A percentile compares a stretch with the other conserved stretches of the same genome.
Evolutionary conservation across 2,113 vertebrate species (phyloP).

Genomic region (Malurus elegans): DNA sequence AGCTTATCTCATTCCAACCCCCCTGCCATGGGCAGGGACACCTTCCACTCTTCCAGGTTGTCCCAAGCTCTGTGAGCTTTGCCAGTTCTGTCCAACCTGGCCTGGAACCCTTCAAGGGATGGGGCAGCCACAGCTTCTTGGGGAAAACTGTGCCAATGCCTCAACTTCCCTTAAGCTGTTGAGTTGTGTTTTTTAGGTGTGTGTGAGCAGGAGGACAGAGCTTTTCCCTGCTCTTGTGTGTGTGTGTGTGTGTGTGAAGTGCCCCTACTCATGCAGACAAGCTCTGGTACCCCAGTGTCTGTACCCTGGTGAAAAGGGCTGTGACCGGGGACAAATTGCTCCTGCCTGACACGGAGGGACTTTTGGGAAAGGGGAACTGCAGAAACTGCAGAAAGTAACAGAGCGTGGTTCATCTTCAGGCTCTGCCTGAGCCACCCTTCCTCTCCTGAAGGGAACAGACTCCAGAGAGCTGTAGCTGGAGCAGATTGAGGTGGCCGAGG

Average conservation of each 20-base stretch:
- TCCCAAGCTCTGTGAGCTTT: not conserved
- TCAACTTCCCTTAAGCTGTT: fast-evolving
- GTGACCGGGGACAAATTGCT: not conserved
- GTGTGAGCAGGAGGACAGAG: not conserved
- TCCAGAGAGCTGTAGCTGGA: not conserved
- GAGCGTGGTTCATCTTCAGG: too few relatives aligned
- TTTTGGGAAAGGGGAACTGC: too few relatives aligned
- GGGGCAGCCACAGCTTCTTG: not conserved
- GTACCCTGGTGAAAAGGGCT: not conserved
- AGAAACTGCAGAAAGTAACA: not conserved
- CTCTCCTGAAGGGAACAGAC: not conserved
- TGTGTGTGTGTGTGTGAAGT: too few relatives aligned
- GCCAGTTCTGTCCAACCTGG: not conserved
- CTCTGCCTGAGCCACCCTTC: not conserved
- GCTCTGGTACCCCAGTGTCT: not conserved
- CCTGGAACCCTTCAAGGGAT: not conserved
- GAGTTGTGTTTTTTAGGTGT: not conserved
- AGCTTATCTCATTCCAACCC: not conserved
- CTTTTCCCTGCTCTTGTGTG: not conserved
- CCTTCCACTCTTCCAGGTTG: not conserved
- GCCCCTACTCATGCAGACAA: fast-evolving
- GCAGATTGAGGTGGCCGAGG: not conserved
- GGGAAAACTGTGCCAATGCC: not conserved
- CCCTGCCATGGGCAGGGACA: not conserved
- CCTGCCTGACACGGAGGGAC: too few relatives aligned